Percentiles rank a stretch among this genome's conserved stretches.
Conservation (phyloP, 2,113 vertebrate genomes). For the Rhinichthys klamathensis region DNA sequence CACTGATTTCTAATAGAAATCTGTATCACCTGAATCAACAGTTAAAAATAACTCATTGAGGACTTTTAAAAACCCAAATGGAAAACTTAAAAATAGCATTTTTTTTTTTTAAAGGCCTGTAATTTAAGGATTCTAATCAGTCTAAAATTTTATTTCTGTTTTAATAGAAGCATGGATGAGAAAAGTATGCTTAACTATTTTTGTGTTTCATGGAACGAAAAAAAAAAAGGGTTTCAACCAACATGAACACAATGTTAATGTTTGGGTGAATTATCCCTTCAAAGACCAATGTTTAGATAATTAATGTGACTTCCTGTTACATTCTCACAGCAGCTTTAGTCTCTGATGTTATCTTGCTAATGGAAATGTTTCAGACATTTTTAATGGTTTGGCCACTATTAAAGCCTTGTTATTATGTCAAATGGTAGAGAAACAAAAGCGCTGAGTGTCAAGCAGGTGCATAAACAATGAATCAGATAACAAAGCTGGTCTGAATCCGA, state of each 20-base stretch:
- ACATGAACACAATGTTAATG: not conserved
- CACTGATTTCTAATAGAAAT: too few species aligned
- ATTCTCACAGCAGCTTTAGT: not conserved
- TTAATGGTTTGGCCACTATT: not conserved
- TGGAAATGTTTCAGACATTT: not conserved
- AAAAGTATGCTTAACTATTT: too few species aligned
- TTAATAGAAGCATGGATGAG: too few species aligned
- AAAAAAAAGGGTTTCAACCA: not conserved
- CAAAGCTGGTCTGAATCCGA: not conserved
- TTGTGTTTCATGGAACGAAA: too few species aligned
- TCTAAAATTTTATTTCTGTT: too few species aligned
- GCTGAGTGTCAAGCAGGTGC: not conserved
- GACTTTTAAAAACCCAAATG: too few species aligned
- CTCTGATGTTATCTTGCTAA: not conserved
- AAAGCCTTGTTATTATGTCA: not conserved
- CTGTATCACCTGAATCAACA: too few species aligned
- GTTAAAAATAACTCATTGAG: too few species aligned
- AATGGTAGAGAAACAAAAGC: not conserved
- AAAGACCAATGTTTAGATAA: constrained; percentile 8
- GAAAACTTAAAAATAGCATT: too few species aligned
- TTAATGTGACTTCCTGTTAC: not conserved
- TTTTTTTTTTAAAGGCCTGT: too few species aligned
- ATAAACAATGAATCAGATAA: not conserved
- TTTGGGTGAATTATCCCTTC: not conserved
- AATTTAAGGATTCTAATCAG: too few species aligned